phyloP scores from a whole-genome alignment of 2,797 vertebrate genomes.

The Iguana delicatissima region DNA sequence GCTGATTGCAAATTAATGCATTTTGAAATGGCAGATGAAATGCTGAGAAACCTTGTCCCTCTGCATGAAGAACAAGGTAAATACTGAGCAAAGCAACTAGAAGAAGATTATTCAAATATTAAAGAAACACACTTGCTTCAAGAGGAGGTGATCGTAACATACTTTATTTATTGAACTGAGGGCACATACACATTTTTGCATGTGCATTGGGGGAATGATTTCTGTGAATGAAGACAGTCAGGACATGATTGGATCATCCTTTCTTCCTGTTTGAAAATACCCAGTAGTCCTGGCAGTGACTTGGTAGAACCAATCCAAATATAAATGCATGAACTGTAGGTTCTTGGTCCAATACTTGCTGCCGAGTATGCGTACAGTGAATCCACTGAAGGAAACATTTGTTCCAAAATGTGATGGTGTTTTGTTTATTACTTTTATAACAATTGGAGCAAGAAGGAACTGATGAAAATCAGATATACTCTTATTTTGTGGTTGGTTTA shows the following conservation, averaged over 20 bases:
- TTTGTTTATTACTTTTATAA: background rate
- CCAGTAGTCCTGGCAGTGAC: background rate
- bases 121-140: background rate
- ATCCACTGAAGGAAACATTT: background rate
- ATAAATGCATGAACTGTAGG: background rate
- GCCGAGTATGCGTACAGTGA: background rate
- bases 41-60: background rate
- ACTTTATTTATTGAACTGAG: background rate
- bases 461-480: background rate
- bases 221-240: background rate
- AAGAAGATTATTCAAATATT: background rate
- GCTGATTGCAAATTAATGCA: conserved; percentile 28
- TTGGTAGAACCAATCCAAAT: background rate
- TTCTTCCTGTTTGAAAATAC: conserved; percentile 23
- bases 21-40: conserved; percentile 11
- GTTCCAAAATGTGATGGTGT: background rate
- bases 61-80: background rate
- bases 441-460: background rate
- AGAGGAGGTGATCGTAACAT: background rate
- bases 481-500: background rate
- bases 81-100: background rate
- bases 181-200: background rate
- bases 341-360: background rate
- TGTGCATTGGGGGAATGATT: background rate
- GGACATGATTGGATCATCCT: background rate